Base-by-base conservation (phyloP, 2,113 vertebrate genomes). In the Entomyzon cyanotis region DNA sequence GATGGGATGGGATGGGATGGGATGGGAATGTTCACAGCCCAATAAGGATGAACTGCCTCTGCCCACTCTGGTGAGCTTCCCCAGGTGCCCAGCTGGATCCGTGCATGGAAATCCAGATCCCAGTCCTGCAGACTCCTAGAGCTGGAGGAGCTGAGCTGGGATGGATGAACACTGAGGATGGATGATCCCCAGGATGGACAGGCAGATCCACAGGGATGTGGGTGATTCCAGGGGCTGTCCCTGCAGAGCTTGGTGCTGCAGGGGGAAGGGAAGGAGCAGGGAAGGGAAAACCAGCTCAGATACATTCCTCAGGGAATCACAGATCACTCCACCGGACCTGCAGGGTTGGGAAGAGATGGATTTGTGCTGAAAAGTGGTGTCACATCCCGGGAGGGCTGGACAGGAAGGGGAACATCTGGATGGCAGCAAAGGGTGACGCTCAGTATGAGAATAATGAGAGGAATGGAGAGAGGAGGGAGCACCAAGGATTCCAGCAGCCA, bases 381-480 rank as follows among this genome's bases (percentile, higher is more conserved):
- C 81, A 82, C 78, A 46, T 15, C 25, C 87, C 30, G 8, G 24
- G 31, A 85, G 88, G 92, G 79, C 3, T 58, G 90, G 46, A 21
- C 76, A 65, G 89, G 76, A 77, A 86, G 31, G 46, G n/a, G 53
- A 39, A 52, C 21, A 5, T 35, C 24, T 49, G 71, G 85, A 49
- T 42, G 63, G 75, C 58, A 50, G 49, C 12, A 53, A 25, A 28
- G 15, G 28, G 23, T 22, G 74, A 67, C 1, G 1, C 41, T 78
- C 60, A 64, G 30, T 5, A 21, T 37, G 81, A 63, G 60, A 84
- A 33, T 52, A 59, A 59, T 1, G 2, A 87, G 41, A 87, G 35
- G 74, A 94, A 71, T 27, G 67, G 55, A 76, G 18, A n/a, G 39
- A 91, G 74, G 49, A 91, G 79, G 78, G 58, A 76, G 84, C 78